Base-by-base conservation (phyloP, 2,113 vertebrate species). In the Microcebus murinus region DNA sequence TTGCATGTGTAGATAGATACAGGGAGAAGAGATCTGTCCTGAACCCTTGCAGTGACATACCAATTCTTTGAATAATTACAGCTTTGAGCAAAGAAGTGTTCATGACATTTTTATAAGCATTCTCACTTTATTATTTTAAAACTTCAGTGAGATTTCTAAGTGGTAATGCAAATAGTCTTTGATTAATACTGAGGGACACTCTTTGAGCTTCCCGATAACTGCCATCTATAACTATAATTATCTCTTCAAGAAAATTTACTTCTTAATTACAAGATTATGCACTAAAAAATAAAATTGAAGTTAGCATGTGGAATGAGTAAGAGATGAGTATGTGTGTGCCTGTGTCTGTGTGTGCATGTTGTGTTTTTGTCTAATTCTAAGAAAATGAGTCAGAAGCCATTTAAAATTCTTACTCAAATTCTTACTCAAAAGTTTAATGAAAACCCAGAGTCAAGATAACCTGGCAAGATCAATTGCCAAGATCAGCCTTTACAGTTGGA, bases 71-170 rank as follows among this genome's bases (percentile, higher is more conserved):
- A 93, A 73, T 85, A 91, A 96, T 84, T 95, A 74, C 14, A 57
- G 87, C 68, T 95, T 74, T 45, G 70, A 89, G 93, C 81, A 95
- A 5, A 94, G 71, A 96, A 92, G 68, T 95, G 29, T 79, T 71
- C 71, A 90, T 76, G 48, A 84, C 39, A 96, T 68, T 90, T 98
- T 96, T 87, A 80, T 90, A 87, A 89, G 94, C 87, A 95, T 97
- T 95, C 94, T 87, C 85, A 61, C 59, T 97, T 97, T 97, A 94
- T 73, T 96, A 90, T 96, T 96, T 93, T 95, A 97, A 96, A 97
- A 96, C 90, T 90, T 87, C 90, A 96, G 90, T 59, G 79, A 92
- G 95, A 96, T 96, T 92, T 93, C 77, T 93, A 84, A 95, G 81
- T 74, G 61, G 87, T 76, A 76, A 97, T 87, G 92, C 65, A 97